Percentiles rank a stretch among this genome's conserved stretches.
These are phyloP conservation scores for Brachionus manjavacas DNA, from an alignment of 1,140 invertebrate species.

Conservation along the genomic window DNA sequence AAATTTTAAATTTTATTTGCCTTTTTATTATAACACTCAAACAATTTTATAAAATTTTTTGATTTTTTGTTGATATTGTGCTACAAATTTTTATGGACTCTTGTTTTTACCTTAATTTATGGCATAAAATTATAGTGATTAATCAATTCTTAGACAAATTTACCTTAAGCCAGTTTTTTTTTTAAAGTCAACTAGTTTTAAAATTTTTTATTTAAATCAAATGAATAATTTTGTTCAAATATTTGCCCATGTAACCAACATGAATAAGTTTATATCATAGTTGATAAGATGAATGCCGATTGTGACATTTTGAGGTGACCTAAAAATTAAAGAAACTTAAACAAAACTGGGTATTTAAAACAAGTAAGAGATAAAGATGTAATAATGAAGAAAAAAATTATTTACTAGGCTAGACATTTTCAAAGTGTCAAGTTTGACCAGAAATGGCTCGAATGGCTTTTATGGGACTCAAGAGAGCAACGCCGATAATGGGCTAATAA, in stretches of 20 bases:
- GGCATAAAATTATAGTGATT: too few relatives aligned
- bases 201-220: not conserved
- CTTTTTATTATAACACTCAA: too few relatives aligned
- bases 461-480: not conserved
- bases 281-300: not conserved
- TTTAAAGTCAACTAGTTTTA: not conserved
- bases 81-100: too few relatives aligned
- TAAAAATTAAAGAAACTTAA: not conserved
- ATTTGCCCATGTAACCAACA: not conserved
- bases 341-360: not conserved
- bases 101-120: too few relatives aligned
- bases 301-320: not conserved
- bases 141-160: not conserved
- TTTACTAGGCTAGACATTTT: not conserved
- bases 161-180: not conserved
- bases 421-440: not conserved
- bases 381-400: not conserved
- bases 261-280: not conserved
- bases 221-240: not conserved
- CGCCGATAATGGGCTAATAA: not conserved
- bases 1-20: too few relatives aligned
- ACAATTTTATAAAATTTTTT: not conserved
- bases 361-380: not conserved
- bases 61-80: too few relatives aligned
- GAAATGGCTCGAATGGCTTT: not conserved